Percentiles rank a stretch among this genome's conserved stretches.
phyloP scores from a whole-genome alignment of 2,888 invertebrate species.

The Polydrusus pterygomalis region DNA sequence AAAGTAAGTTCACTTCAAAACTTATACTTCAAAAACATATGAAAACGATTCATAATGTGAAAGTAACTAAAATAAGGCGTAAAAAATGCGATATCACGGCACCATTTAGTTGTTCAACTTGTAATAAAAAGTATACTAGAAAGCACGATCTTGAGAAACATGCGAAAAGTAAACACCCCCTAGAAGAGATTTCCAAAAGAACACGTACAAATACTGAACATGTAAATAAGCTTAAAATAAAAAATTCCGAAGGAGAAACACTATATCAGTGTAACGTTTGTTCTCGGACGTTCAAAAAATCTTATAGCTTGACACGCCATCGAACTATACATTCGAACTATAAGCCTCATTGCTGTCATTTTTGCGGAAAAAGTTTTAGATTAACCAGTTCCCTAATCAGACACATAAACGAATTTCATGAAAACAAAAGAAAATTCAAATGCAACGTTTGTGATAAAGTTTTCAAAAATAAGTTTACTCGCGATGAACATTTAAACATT shows the following conservation, averaged over 20 bases:
- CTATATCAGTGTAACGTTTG: conserved; percentile 71
- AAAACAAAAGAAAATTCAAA: conserved; percentile 71
- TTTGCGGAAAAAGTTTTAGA: conserved; percentile 74
- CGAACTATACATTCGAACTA: conserved; percentile 71
- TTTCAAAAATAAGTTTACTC: conserved; percentile 73
- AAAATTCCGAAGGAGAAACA: conserved; percentile 59
- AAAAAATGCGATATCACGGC: conserved; percentile 64
- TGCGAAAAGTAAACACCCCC: conserved; percentile 62
- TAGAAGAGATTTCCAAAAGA: not conserved
- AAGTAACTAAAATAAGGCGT: conserved; percentile 58
- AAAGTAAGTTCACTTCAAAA: conserved; percentile 58
- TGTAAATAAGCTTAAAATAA: conserved; percentile 60
- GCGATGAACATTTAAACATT: conserved; percentile 73
- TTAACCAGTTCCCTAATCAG: conserved; percentile 74
- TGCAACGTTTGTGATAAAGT: conserved; percentile 73
- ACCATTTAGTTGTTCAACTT: conserved; percentile 65
- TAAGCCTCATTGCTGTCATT: conserved; percentile 72
- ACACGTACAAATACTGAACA: conserved; percentile 60
- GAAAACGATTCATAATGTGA: conserved; percentile 57
- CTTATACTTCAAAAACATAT: conserved; percentile 60
- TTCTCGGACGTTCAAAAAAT: conserved; percentile 65
- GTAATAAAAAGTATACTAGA: conserved; percentile 67
- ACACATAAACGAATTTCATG: conserved; percentile 74
- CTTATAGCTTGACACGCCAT: conserved; percentile 72
- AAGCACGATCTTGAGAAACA: conserved; percentile 69